phyloP scores from a whole-genome alignment of 2,888 invertebrate genomes.

The Folsomia manolachei region DNA sequence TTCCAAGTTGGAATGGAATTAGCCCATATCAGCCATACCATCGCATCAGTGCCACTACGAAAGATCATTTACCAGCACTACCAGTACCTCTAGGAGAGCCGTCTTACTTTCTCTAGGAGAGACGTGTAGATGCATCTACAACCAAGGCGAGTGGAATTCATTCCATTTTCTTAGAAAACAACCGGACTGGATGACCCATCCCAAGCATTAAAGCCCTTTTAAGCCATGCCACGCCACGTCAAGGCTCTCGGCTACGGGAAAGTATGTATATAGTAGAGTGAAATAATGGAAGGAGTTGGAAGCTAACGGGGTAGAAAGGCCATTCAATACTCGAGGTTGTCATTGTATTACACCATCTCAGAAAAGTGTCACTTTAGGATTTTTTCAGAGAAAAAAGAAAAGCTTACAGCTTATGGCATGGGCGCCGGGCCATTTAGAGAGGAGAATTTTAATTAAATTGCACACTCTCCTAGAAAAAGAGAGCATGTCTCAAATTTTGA shows the following conservation, averaged over 20 bases:
- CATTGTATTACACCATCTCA: not conserved
- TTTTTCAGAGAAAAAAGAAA: not conserved
- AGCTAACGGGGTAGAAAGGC: not conserved
- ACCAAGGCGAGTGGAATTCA: no score
- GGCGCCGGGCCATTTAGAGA: not conserved
- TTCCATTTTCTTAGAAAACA: no score
- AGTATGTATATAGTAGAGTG: not conserved
- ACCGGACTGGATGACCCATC: no score
- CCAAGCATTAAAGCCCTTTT: no score
- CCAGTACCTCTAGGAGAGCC: conserved; percentile 1
- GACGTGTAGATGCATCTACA: no score
- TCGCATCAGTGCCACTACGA: no score
- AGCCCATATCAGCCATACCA: conserved; percentile 1
- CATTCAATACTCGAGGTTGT: not conserved
- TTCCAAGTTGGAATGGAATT: conserved; percentile 10
- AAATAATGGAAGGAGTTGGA: not conserved
- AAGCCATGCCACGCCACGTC: no score
- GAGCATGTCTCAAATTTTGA: not conserved
- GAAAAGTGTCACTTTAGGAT: conserved; percentile 2
- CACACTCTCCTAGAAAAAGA: not conserved
- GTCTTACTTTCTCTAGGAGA: not conserved
- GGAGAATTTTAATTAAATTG: conserved; percentile 8
- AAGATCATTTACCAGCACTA: conserved; percentile 35
- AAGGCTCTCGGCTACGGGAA: not conserved
- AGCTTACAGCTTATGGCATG: not conserved